phyloP scores from a whole-genome alignment of 2,113 vertebrate species.

The Archocentrus centrarchus region DNA sequence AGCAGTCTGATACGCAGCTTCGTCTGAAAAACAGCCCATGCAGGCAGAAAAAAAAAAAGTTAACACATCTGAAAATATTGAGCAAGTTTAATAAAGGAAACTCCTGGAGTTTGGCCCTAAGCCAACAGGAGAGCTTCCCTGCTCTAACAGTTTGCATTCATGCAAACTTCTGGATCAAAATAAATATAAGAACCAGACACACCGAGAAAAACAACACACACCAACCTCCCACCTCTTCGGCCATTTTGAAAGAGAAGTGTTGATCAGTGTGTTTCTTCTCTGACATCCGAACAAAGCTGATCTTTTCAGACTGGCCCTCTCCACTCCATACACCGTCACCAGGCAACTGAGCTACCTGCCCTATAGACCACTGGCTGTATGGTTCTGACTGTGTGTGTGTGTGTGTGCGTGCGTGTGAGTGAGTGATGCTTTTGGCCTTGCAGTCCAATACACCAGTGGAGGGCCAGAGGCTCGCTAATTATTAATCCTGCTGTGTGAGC shows the following conservation, averaged over 20 bases:
- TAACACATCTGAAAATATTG: background rate
- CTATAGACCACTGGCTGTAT: constrained; percentile 54
- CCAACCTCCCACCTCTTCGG: constrained; percentile 66
- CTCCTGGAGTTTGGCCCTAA: background rate
- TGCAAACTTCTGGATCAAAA: constrained; percentile 17
- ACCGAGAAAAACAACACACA: constrained; percentile 49
- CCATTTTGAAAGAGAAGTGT: constrained; percentile 70
- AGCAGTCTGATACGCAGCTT: constrained; percentile 48
- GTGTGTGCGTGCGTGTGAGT: constrained; percentile 21
- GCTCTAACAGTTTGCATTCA: background rate
- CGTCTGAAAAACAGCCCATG: constrained; percentile 51
- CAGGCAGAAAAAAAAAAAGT: background rate
- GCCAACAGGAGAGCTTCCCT: background rate
- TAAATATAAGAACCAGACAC: constrained; percentile 18
- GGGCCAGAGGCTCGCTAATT: constrained; percentile 79
- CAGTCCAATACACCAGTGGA: constrained; percentile 75
- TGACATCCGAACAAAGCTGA: constrained; percentile 60
- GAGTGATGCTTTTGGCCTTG: constrained; percentile 61
- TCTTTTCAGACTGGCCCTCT: constrained; percentile 68
- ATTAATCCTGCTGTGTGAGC: constrained; percentile 79
- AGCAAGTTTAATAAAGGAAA: background rate
- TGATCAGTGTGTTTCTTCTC: constrained; percentile 62
- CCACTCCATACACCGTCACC: constrained; percentile 57
- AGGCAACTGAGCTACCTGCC: constrained; percentile 66
- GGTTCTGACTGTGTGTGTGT: constrained; percentile 31